These are phyloP conservation scores for Laupala kohalensis DNA, from an alignment of 1,140 invertebrate species.

Conservation along the genomic window DNA sequence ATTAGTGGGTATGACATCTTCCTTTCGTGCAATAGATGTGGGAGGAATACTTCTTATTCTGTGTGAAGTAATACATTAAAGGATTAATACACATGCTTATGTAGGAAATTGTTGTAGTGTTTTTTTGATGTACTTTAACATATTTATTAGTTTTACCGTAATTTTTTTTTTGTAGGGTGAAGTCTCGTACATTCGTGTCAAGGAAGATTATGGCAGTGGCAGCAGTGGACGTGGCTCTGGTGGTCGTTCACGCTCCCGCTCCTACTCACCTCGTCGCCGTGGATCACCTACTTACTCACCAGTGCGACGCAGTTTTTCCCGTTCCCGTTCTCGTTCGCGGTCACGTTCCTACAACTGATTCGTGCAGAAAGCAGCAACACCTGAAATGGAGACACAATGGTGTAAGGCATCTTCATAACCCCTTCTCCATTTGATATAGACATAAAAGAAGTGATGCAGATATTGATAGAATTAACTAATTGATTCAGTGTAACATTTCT, in stretches of 20 bases:
- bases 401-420: constrained; percentile 3
- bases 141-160: constrained; percentile 10
- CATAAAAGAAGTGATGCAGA: background rate
- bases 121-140: background rate
- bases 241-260: constrained; percentile 56
- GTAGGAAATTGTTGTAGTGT: background rate
- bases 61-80: background rate
- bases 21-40: background rate
- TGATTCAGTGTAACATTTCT: background rate
- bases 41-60: background rate
- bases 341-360: constrained; percentile 13
- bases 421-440: background rate
- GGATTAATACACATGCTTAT: background rate
- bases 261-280: constrained; percentile 68
- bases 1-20: background rate
- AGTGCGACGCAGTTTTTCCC: constrained; percentile 62
- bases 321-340: constrained; percentile 56
- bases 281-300: constrained; percentile 76
- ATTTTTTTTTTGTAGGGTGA: constrained; percentile 59
- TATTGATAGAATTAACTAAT: background rate
- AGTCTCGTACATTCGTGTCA: constrained; percentile 86
- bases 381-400: background rate
- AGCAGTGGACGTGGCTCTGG: constrained; percentile 43
- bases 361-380: background rate
- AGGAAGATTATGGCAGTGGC: constrained; percentile 73